Evolutionary conservation across 1,140 invertebrate species (phyloP).

Genomic region (Bombus vancouverensis): DNA sequence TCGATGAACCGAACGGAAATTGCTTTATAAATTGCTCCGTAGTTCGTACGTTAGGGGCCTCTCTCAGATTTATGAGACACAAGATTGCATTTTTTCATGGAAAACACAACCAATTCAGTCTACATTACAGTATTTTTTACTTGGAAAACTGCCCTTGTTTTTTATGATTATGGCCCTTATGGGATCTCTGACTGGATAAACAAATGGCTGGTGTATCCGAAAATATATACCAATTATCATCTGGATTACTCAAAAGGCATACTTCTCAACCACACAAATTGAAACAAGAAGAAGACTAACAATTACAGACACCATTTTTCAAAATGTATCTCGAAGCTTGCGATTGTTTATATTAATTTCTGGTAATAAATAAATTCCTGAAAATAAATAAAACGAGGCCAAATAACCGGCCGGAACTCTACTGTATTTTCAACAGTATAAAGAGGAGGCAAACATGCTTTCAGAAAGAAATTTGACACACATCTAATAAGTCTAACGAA

Average conservation of each 20-base stretch:
- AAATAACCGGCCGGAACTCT: neutral
- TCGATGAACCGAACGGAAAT: neutral
- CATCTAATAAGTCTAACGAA: constrained; percentile 30
- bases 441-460: neutral
- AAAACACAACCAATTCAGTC: neutral
- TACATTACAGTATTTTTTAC: neutral
- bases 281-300: too few relatives aligned
- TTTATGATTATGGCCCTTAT: too few relatives aligned
- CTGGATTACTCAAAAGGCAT: too few relatives aligned
- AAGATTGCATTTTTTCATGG: constrained; percentile 6
- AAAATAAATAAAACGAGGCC: too few relatives aligned
- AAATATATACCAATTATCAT: too few relatives aligned
- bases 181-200: too few relatives aligned
- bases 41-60: neutral
- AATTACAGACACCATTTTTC: too few relatives aligned
- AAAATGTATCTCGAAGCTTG: too few relatives aligned
- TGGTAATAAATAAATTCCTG: too few relatives aligned
- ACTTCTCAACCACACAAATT: too few relatives aligned
- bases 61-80: neutral
- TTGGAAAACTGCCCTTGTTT: neutral
- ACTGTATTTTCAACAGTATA: neutral
- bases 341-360: too few relatives aligned
- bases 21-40: constrained; percentile 8
- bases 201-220: too few relatives aligned
- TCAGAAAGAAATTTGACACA: neutral